Conservation (phyloP, 2,113 vertebrate species). For the Hylia prasina region DNA sequence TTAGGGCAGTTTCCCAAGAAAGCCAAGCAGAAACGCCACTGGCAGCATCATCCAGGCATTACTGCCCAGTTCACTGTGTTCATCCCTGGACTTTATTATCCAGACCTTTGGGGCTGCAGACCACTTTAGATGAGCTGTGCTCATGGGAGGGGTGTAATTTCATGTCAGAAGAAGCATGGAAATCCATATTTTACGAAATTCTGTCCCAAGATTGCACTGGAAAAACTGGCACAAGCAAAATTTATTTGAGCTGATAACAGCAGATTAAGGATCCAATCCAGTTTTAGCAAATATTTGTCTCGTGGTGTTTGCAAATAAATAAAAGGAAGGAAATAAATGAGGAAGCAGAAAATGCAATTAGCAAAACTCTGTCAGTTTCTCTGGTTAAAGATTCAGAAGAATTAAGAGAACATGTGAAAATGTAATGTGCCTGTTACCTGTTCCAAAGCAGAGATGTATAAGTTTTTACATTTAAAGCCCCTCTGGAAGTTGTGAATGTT, state of each 20-base stretch:
- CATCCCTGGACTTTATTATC: not conserved
- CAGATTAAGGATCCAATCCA: not conserved
- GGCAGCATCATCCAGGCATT: not conserved
- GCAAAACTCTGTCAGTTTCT: not conserved
- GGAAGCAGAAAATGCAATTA: not conserved
- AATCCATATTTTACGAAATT: not conserved
- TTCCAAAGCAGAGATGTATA: not conserved
- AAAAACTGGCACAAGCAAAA: not conserved
- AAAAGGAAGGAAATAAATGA: not conserved
- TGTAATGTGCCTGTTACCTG: not conserved
- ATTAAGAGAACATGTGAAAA: not conserved
- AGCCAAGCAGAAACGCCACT: not conserved
- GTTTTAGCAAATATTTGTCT: not conserved
- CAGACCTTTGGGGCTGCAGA: not conserved
- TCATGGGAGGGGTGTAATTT: rapidly evolving
- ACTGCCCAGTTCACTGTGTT: not conserved
- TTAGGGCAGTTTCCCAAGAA: not conserved
- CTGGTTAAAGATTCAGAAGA: not conserved
- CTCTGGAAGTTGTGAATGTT: not conserved
- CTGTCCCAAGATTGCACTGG: not conserved
- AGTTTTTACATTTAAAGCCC: not conserved
- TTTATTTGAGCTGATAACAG: not conserved
- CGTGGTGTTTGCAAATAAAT: not conserved
- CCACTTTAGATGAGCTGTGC: not conserved
- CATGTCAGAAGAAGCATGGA: not conserved